phyloP scores from a whole-genome alignment of 1,140 invertebrate species.

The Drosophila bocki region DNA sequence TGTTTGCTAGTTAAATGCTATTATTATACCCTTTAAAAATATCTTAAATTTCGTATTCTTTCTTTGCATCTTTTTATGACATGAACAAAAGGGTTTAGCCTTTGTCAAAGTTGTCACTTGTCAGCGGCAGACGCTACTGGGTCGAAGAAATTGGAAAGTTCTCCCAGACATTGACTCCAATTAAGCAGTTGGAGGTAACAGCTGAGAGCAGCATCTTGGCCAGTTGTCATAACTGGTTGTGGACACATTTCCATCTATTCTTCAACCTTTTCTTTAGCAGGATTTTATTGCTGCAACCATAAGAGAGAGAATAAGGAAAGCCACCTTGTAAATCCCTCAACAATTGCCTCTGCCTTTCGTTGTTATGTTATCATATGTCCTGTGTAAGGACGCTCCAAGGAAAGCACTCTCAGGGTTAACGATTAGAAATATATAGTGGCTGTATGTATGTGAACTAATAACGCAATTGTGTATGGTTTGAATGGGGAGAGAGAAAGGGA shows the following conservation, averaged over 20 bases:
- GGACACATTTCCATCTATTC: constrained; percentile 15
- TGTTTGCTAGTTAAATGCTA: neutral
- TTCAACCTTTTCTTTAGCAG: constrained; percentile 6
- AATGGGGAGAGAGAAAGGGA: neutral
- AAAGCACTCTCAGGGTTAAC: constrained; percentile 48
- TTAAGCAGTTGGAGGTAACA: constrained; percentile 23
- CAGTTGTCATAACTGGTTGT: constrained; percentile 30
- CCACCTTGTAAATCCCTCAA: constrained; percentile 50
- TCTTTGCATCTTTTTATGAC: neutral
- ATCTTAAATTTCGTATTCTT: neutral
- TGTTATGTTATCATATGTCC: constrained; percentile 33
- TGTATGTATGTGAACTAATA: constrained; percentile 27
- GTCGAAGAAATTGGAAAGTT: constrained; percentile 32
- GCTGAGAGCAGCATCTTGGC: constrained; percentile 6
- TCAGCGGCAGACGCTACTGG: constrained; percentile 36
- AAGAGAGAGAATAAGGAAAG: neutral
- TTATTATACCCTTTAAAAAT: neutral
- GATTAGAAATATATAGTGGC: constrained; percentile 26
- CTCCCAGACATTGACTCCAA: constrained; percentile 44
- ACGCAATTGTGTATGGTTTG: constrained; percentile 16
- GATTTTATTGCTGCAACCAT: constrained; percentile 36
- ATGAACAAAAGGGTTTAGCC: constrained; percentile 1
- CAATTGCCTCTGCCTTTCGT: constrained; percentile 47
- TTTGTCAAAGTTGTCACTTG: constrained; percentile 52
- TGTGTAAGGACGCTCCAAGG: constrained; percentile 38